Percentiles rank a stretch among this genome's conserved stretches.
Conservation (phyloP, 2,888 invertebrate species). For the Sinelater perroti region DNA sequence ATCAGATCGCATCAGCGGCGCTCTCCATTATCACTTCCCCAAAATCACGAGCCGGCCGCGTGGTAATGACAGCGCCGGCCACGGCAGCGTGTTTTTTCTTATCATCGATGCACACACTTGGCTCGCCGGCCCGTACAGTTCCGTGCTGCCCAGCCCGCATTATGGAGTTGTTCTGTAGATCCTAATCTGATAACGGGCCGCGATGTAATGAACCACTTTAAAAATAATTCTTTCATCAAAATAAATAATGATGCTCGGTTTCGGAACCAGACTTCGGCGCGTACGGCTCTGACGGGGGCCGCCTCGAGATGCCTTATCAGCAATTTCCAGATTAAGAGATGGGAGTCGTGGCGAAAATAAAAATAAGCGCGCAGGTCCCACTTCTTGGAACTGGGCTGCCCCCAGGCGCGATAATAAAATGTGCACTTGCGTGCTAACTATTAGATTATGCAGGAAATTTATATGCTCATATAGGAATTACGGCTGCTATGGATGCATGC, state of each 20-base stretch:
- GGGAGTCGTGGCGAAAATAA: too few species aligned
- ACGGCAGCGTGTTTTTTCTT: background rate
- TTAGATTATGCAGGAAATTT: constrained; percentile 3
- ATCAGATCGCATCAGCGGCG: too few species aligned
- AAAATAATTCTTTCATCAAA: background rate
- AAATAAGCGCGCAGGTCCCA: too few species aligned
- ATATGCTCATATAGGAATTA: constrained; percentile 2
- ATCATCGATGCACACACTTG: background rate
- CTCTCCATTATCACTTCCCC: background rate
- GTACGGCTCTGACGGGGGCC: background rate
- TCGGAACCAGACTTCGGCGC: background rate
- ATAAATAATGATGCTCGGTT: constrained; percentile 5
- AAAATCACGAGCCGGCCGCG: background rate
- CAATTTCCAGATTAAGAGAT: too few species aligned
- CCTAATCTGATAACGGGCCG: background rate
- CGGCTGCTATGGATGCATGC: too few species aligned
- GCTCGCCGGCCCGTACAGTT: too few species aligned
- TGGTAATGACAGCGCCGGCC: constrained; percentile 1
- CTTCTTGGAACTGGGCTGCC: too few species aligned
- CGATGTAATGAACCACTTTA: background rate
- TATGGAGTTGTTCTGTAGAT: constrained; percentile 4
- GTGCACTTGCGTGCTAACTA: constrained; percentile 8
- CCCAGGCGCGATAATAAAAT: background rate
- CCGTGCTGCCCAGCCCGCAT: too few species aligned
- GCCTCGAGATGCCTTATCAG: too few species aligned